A percentile compares a stretch with the other conserved stretches of the same genome.
Evolutionary conservation across 1,140 invertebrate species (phyloP).

Genomic region (Ceratosolen solmsi): DNA sequence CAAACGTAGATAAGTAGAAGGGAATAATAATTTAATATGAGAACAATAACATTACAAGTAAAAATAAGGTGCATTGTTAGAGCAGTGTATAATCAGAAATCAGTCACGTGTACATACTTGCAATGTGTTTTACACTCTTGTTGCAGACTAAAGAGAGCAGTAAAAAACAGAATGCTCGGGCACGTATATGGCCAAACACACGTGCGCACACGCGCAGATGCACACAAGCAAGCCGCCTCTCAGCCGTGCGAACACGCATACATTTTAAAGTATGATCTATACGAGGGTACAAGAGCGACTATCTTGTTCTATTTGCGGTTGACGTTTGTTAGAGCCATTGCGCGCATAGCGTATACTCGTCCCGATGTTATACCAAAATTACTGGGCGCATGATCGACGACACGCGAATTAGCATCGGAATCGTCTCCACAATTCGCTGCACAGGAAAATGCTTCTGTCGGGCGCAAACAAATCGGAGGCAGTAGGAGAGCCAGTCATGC

Average conservation of each 20-base stretch:
- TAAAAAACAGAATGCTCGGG: background rate
- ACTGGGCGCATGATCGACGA: slow-evolving; percentile 47
- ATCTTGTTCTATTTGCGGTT: slow-evolving; percentile 49
- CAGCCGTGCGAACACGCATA: background rate
- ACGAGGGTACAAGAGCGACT: slow-evolving; percentile 9
- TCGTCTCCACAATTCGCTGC: slow-evolving; percentile 38
- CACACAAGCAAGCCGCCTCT: background rate
- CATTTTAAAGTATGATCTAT: background rate
- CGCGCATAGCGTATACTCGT: slow-evolving; percentile 31
- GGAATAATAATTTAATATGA: no score
- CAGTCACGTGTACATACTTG: slow-evolving; percentile 24
- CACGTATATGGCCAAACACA: background rate
- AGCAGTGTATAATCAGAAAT: slow-evolving; percentile 18
- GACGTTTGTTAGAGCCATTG: slow-evolving; percentile 48
- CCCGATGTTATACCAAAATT: slow-evolving; percentile 40
- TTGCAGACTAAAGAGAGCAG: background rate
- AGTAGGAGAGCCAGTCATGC: background rate
- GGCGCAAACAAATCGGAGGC: background rate
- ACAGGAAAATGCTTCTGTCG: slow-evolving; percentile 21
- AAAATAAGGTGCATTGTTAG: slow-evolving; percentile 8
- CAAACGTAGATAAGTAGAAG: no score
- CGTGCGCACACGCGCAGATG: no score
- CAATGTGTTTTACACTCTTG: no score
- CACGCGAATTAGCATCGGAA: slow-evolving; percentile 46
- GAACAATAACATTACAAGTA: background rate